These are phyloP conservation scores for Mormyrus lacerda DNA, from an alignment of 2,113 vertebrate species.

Conservation along the genomic window DNA sequence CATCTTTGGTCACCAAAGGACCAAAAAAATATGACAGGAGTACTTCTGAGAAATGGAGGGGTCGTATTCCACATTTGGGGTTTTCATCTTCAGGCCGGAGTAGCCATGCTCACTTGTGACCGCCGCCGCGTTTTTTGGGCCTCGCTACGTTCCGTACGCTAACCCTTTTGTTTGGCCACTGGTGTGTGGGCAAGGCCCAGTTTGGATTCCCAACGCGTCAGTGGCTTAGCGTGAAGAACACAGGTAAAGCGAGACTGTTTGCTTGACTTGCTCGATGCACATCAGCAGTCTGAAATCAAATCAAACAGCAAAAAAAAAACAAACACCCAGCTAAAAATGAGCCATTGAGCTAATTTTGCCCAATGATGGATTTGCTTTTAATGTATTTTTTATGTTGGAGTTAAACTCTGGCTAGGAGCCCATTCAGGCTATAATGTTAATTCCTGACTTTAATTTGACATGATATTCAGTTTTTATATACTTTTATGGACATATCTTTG, in stretches of 20 bases:
- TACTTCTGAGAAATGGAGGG: background rate
- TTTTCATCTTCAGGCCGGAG: background rate
- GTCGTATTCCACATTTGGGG: background rate
- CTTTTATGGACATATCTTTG: background rate
- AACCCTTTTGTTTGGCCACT: background rate
- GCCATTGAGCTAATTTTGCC: background rate
- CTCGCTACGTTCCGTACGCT: background rate
- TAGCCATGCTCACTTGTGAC: background rate
- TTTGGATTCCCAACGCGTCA: constrained; percentile 51
- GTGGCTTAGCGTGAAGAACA: constrained; percentile 58
- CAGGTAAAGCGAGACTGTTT: constrained; percentile 49
- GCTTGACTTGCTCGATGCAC: constrained; percentile 49
- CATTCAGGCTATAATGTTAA: background rate
- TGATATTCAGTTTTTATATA: background rate
- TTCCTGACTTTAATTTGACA: background rate
- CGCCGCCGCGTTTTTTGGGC: background rate
- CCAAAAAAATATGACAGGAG: background rate
- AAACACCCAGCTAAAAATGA: constrained; percentile 29
- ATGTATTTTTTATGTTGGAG: background rate
- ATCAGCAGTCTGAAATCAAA: constrained; percentile 54
- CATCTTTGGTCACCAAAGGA: background rate
- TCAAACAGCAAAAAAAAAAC: constrained; percentile 17
- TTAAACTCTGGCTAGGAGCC: background rate
- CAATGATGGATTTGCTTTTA: background rate
- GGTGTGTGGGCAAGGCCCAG: constrained; percentile 28